Evolutionary conservation across 2,888 invertebrate genomes (phyloP).

Genomic region (Sipha maydis): DNA sequence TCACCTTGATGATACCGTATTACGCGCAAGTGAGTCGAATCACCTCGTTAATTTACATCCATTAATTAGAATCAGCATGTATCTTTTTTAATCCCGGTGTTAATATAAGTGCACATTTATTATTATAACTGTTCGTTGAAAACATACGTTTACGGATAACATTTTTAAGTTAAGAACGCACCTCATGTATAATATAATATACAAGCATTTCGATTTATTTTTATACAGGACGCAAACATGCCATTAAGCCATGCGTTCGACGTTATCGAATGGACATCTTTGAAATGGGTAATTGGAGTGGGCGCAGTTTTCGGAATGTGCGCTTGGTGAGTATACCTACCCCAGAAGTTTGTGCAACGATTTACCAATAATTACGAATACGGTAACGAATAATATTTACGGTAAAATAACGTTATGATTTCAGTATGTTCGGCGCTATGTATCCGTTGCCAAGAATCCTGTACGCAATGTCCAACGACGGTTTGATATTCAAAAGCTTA

Average conservation of each 20-base stretch:
- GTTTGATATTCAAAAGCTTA: conserved; percentile 79
- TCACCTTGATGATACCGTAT: conserved; percentile 89
- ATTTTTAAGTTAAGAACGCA: neutral
- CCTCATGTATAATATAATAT: neutral
- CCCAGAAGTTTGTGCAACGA: neutral
- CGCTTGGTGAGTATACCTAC: conserved; percentile 68
- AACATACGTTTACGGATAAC: neutral
- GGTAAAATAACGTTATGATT: neutral
- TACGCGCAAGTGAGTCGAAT: conserved; percentile 73
- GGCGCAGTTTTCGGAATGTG: conserved; percentile 72
- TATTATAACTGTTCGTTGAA: no score
- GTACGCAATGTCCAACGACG: conserved; percentile 89
- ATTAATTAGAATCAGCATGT: no score
- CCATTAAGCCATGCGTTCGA: conserved; percentile 71
- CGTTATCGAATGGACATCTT: conserved; percentile 69
- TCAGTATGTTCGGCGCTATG: conserved; percentile 81
- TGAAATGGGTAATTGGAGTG: conserved; percentile 71
- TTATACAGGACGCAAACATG: conserved; percentile 68
- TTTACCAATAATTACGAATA: neutral
- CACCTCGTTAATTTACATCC: no score
- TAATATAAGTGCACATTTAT: no score
- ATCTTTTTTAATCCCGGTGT: no score
- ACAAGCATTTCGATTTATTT: neutral
- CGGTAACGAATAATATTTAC: neutral
- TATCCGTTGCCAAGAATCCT: conserved; percentile 85